A percentile compares a stretch with the other conserved stretches of the same genome.
These are phyloP conservation scores for Zaprionus inermis DNA, from an alignment of 1,140 invertebrate genomes.

Conservation along the genomic window DNA sequence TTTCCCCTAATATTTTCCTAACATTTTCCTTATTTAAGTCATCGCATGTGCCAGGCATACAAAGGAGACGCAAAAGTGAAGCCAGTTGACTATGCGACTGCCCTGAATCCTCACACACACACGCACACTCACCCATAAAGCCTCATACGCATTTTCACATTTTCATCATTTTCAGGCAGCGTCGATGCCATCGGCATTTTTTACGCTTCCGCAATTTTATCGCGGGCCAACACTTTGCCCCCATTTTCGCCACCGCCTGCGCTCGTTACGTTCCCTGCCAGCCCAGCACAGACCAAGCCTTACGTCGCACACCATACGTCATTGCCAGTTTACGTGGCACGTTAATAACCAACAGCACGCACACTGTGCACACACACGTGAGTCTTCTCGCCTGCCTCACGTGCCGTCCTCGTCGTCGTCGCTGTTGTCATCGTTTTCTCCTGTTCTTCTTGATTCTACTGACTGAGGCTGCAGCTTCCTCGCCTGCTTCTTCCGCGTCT, in stretches of 20 bases:
- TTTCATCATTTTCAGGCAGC: conserved; percentile 34
- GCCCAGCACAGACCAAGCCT: neutral
- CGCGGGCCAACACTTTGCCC: conserved; percentile 63
- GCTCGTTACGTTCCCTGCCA: conserved; percentile 43
- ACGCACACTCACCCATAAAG: neutral
- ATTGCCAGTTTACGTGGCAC: conserved; percentile 46
- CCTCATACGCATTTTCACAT: conserved; percentile 12
- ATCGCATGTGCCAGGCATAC: conserved; percentile 67
- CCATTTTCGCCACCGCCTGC: conserved; percentile 27
- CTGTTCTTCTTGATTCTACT: conserved; percentile 10
- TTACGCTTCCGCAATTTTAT: conserved; percentile 78
- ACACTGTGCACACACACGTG: conserved; percentile 9
- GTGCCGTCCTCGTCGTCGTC: neutral
- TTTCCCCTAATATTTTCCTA: conserved; percentile 8
- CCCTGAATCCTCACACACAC: neutral
- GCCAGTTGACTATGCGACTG: conserved; percentile 19
- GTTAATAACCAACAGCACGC: conserved; percentile 35
- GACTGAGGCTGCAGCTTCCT: conserved; percentile 3
- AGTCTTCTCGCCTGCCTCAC: conserved; percentile 1
- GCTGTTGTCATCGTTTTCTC: neutral
- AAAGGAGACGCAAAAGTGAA: conserved; percentile 44
- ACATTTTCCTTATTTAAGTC: conserved; percentile 53
- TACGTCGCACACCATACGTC: conserved; percentile 60
- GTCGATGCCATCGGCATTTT: conserved; percentile 76
- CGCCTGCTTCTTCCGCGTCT: neutral